phyloP scores from a whole-genome alignment of 2,113 vertebrate genomes.

The Ciconia boyciana region DNA sequence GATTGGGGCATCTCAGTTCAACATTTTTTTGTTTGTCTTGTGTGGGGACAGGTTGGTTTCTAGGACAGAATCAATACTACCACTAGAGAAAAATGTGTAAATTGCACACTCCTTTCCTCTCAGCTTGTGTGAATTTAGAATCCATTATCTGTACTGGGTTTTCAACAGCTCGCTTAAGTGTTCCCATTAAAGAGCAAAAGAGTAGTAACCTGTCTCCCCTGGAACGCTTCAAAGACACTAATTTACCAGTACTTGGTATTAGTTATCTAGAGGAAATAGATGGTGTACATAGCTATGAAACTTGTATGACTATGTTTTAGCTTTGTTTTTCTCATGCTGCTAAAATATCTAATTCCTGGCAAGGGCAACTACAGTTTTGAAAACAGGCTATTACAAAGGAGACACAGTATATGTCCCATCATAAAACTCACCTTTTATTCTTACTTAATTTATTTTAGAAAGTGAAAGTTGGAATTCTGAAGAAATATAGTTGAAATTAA shows the following conservation, averaged over 20 bases:
- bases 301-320: neutral
- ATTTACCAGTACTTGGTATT: neutral
- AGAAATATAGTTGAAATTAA: neutral
- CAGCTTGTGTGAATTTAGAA: neutral
- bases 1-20: neutral
- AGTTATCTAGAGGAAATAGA: neutral
- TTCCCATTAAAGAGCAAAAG: neutral
- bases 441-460: neutral
- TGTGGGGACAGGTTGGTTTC: neutral
- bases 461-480: neutral
- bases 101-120: neutral
- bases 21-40: neutral
- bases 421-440: neutral
- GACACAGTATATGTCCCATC: neutral
- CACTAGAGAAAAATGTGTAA: neutral
- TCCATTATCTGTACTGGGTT: constrained; percentile 2
- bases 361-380: neutral
- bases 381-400: neutral
- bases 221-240: neutral
- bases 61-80: neutral
- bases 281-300: neutral
- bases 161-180: neutral
- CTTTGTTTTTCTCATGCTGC: neutral
- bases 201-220: neutral
- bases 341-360: neutral